Conservation (phyloP, 2,797 vertebrate species). For the Poeciliopsis turneri region DNA sequence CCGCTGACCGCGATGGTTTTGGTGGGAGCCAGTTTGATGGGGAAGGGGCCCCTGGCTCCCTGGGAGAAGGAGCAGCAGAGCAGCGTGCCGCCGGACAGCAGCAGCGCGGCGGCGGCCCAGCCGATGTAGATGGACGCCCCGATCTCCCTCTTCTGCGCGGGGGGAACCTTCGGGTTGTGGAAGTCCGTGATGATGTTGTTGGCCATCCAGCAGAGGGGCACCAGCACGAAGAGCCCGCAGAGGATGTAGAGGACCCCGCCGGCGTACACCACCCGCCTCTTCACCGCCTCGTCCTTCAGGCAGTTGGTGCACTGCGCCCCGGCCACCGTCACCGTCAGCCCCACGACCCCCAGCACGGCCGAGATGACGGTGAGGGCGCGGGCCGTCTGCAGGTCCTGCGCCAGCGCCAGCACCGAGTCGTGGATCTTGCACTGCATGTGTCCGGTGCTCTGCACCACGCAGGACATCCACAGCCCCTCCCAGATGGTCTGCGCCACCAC, state of each 20-base stretch:
- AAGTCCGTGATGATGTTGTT: conserved; percentile 92
- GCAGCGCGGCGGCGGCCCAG: conserved; percentile 89
- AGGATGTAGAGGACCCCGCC: conserved; percentile 86
- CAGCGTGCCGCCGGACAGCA: conserved; percentile 87
- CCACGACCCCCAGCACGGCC: conserved; percentile 83
- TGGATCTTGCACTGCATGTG: conserved; percentile 94
- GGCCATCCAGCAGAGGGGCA: conserved; percentile 94
- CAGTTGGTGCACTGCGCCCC: conserved; percentile 95
- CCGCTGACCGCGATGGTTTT: conserved; percentile 79
- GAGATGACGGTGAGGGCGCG: conserved; percentile 86
- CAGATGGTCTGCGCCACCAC: conserved; percentile 90
- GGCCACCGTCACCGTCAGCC: conserved; percentile 86
- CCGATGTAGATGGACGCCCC: conserved; percentile 93
- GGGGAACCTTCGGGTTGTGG: conserved; percentile 81
- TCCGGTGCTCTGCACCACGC: conserved; percentile 91
- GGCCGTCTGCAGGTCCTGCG: conserved; percentile 84
- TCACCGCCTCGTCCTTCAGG: conserved; percentile 77
- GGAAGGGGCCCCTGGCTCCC: conserved; percentile 71
- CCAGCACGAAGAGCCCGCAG: conserved; percentile 86
- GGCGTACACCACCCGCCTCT: conserved; percentile 82
- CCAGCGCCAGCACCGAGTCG: conserved; percentile 88
- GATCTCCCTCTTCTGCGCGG: conserved; percentile 89
- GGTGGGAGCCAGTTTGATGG: conserved; percentile 85
- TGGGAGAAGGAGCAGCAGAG: conserved; percentile 86
- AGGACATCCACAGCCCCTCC: conserved; percentile 95